Evolutionary conservation across 2,797 vertebrate genomes (phyloP).

Genomic region (Enteromius fasciolatus): DNA sequence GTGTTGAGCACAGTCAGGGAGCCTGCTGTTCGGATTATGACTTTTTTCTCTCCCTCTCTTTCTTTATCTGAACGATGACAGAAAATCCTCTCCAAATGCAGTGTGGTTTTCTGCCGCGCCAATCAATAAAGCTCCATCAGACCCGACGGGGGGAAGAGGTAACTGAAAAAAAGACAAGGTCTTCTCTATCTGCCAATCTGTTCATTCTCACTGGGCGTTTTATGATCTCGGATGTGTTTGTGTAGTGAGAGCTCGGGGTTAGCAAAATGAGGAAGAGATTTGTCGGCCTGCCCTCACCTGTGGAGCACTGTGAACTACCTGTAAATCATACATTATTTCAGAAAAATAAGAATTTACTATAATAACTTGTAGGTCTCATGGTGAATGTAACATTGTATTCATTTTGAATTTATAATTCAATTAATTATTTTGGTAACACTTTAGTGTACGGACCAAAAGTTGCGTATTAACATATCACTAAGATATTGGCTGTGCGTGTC

Average conservation of each 20-base stretch:
- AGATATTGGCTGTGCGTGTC: too few species aligned
- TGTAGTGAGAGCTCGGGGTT: conserved; percentile 46
- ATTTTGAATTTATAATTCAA: conserved; percentile 48
- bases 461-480: too few species aligned
- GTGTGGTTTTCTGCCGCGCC: conserved; percentile 66
- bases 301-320: conserved; percentile 11
- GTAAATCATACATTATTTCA: conserved; percentile 12
- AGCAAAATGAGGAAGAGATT: conserved; percentile 51
- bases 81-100: conserved; percentile 71
- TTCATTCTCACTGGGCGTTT: conserved; percentile 51
- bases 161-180: conserved; percentile 58
- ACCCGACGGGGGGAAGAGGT: conserved; percentile 40
- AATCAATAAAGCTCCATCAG: conserved; percentile 72
- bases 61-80: conserved; percentile 65
- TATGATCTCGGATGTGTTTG: conserved; percentile 53
- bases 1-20: conserved; percentile 71
- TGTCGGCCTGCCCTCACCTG: conserved; percentile 36
- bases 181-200: conserved; percentile 58
- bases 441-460: background rate
- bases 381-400: conserved; percentile 46
- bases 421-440: background rate
- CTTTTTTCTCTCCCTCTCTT: conserved; percentile 54
- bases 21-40: conserved; percentile 71
- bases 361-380: conserved; percentile 27
- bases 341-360: background rate